A percentile compares a stretch with the other conserved stretches of the same genome.
Conservation (phyloP, 1,140 invertebrate genomes). For the Drosophila quadrilineata region DNA sequence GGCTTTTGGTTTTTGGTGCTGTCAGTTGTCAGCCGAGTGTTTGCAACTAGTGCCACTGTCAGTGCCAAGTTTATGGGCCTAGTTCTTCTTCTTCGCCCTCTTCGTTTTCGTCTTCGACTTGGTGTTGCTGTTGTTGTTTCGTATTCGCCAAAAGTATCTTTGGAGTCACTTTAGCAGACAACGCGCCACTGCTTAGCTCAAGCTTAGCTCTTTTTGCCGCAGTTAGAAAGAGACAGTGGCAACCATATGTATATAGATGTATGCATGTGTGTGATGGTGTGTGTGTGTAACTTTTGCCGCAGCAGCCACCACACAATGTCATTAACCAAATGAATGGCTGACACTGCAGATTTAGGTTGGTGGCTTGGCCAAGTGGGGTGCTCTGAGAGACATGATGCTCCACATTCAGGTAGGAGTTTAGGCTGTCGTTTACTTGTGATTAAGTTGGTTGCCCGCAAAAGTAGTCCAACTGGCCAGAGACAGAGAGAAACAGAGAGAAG, state of each 20-base stretch:
- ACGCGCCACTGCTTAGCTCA: constrained; percentile 8
- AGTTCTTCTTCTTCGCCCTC: too few species aligned
- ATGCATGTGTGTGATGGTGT: constrained; percentile 4
- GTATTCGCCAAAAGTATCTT: constrained; percentile 72
- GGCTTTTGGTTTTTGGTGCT: too few species aligned
- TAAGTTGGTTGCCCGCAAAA: constrained; percentile 57
- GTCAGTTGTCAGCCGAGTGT: constrained; percentile 25
- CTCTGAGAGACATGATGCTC: neutral
- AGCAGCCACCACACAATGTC: constrained; percentile 73
- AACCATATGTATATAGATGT: neutral
- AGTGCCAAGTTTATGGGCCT: constrained; percentile 50
- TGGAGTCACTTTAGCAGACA: constrained; percentile 39
- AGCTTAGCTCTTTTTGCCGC: constrained; percentile 3
- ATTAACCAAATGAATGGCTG: constrained; percentile 78
- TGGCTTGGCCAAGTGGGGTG: neutral
- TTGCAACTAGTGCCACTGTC: too few species aligned
- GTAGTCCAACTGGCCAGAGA: neutral
- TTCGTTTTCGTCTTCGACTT: too few species aligned
- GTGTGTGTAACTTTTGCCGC: constrained; percentile 64
- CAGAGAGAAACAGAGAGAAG: neutral
- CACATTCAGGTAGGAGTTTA: neutral
- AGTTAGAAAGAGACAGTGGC: neutral
- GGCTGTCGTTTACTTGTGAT: constrained; percentile 71
- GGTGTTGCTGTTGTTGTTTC: too few species aligned
- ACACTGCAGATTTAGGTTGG: constrained; percentile 64